Evolutionary conservation across 2,113 vertebrate species (phyloP).

Genomic region (Acrocephalus arundinaceus): DNA sequence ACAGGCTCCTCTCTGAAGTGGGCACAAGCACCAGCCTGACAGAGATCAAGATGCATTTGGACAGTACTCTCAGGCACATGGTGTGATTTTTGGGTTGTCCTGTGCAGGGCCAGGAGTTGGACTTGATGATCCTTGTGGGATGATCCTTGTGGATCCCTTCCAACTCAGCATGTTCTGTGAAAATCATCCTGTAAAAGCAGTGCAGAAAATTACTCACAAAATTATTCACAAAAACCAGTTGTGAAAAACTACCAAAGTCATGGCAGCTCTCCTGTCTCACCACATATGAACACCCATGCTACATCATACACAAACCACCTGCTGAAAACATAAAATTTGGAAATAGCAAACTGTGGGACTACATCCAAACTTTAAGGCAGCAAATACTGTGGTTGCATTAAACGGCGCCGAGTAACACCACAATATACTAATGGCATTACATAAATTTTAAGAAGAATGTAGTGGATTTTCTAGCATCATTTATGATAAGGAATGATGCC

Average conservation of each 20-base stretch:
- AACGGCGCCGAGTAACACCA: background rate
- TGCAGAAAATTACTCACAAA: background rate
- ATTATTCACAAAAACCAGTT: background rate
- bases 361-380: background rate
- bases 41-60: accelerated
- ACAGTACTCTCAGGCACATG: accelerated
- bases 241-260: accelerated
- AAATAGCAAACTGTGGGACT: background rate
- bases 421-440: background rate
- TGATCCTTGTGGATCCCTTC: background rate
- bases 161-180: background rate
- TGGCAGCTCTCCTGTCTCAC: too few species aligned
- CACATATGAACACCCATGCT: accelerated
- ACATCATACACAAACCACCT: background rate
- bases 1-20: accelerated
- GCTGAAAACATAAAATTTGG: background rate
- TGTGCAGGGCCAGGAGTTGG: too few species aligned
- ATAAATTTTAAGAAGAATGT: background rate
- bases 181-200: background rate
- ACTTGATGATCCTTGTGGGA: accelerated
- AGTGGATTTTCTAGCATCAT: background rate
- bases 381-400: background rate
- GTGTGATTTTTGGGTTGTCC: background rate
- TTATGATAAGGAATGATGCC: background rate
- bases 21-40: background rate